Conservation (phyloP, 2,113 vertebrate genomes). For the Elachura formosa region DNA sequence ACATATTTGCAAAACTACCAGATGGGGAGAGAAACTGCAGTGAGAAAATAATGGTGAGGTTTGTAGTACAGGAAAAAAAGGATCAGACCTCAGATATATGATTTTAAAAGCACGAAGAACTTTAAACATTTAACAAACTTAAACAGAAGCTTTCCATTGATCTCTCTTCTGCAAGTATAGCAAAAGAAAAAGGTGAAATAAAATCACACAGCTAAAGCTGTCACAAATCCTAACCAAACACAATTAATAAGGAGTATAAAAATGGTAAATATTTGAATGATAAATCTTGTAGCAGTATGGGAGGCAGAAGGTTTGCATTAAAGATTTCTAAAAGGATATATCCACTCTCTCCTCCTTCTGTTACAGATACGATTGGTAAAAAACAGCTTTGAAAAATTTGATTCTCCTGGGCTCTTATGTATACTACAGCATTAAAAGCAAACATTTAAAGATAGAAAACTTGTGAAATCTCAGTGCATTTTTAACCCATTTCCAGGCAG, state of each 20-base stretch:
- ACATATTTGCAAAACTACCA: slow-evolving; percentile 59
- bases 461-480: slow-evolving; percentile 57
- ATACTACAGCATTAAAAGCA: slow-evolving; percentile 42
- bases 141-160: slow-evolving; percentile 52
- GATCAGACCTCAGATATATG: slow-evolving; percentile 32
- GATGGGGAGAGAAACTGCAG: slow-evolving; percentile 54
- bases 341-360: not conserved
- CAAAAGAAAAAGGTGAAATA: slow-evolving; percentile 24
- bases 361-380: not conserved
- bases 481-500: slow-evolving; percentile 60
- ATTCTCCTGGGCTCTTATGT: not conserved
- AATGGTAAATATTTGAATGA: slow-evolving; percentile 59
- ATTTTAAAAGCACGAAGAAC: slow-evolving; percentile 48
- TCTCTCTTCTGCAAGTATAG: slow-evolving; percentile 17
- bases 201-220: not conserved
- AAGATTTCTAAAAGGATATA: slow-evolving; percentile 17
- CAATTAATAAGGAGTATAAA: slow-evolving; percentile 65
- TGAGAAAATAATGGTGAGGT: slow-evolving; percentile 52
- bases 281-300: slow-evolving; percentile 46
- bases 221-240: slow-evolving; percentile 59
- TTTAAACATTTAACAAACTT: slow-evolving; percentile 42
- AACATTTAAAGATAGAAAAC: slow-evolving; percentile 64
- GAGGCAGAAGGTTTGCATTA: slow-evolving; percentile 58
- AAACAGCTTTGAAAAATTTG: slow-evolving; percentile 18
- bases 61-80: slow-evolving; percentile 40